Conservation (phyloP, 2,888 invertebrate species). For the Leptogaster cylindrica region DNA sequence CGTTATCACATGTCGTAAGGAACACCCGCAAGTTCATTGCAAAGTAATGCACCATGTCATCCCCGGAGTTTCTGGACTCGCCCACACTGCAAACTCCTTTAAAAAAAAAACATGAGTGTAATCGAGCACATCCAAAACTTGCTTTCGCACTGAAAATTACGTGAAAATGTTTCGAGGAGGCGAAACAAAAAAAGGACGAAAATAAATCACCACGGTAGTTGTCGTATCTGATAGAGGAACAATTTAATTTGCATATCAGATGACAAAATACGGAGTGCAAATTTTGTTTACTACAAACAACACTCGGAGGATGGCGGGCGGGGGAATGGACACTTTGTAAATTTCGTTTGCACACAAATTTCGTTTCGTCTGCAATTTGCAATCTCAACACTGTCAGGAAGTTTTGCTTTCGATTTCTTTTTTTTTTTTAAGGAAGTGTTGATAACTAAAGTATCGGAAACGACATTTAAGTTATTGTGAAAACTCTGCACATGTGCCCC, state of each 20-base stretch:
- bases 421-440: background rate
- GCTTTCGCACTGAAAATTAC: background rate
- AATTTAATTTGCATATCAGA: constrained; percentile 34
- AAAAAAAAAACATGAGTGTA: background rate
- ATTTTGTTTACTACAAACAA: constrained; percentile 30
- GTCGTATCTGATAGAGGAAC: constrained; percentile 26
- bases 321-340: constrained; percentile 16
- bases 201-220: constrained; percentile 23
- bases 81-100: constrained; percentile 8
- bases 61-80: background rate
- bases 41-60: constrained; percentile 29
- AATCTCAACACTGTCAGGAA: background rate
- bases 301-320: too few relatives aligned
- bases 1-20: constrained; percentile 22
- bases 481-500: background rate
- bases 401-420: background rate
- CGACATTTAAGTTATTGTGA: background rate
- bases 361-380: constrained; percentile 8
- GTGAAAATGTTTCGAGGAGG: background rate
- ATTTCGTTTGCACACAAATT: constrained; percentile 3
- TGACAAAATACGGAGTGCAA: constrained; percentile 4
- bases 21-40: constrained; percentile 31
- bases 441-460: background rate
- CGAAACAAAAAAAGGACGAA: background rate
- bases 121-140: background rate